Base-by-base conservation (phyloP, 2,797 vertebrate genomes). In the Macroramphosus scolopax region DNA sequence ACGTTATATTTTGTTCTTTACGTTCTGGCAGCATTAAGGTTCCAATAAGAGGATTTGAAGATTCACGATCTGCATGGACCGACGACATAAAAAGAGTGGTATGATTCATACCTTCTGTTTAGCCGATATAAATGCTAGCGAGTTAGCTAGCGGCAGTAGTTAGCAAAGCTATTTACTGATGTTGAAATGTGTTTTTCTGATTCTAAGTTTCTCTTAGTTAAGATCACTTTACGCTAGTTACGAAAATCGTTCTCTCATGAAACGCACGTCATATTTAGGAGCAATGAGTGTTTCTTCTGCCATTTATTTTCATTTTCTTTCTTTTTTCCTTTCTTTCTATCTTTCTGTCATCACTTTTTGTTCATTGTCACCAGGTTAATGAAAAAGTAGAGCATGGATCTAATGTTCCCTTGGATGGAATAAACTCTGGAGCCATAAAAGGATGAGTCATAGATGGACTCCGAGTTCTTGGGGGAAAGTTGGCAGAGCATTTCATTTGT, bases 401-500 rank as follows among this genome's bases (percentile, higher is more conserved):
- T 31, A 16, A 37, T 36, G 17, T 60, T 77, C 38, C n/a, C 24
- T 54, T 64, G 67, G 61, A 74, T 65, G 59, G 40, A 17, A 52
- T 60, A 35, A 55, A 53, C 38, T 17, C 41, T 38, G 48, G 34
- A 52, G 51, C 46, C 16, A 24, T 37, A 30, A 56, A 53, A 86
- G 37, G 61, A 87, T 91, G 89, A 85, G 59, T 71, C 50, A 91
- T 82, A 84, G 84, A 83, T 91, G 91, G 68, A 67, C 86, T 77
- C 58, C 89, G 76, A 86, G 91, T 52, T 40, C 77, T 10, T 93
- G 86, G 87, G 72, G 89, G 62, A 83, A 89, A 72, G 60, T 91
- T 56, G 86, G 87, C 84, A 90, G 88, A 83, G 78, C 83, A 11
- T 84, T 87, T 81, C 74, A 67, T 48, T 51, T 91, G 63, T 93